Evolutionary conservation across 2,888 invertebrate genomes (phyloP), one percentile per base, ranked within the genome.

Genomic region (Lumbricus terrestris): DNA sequence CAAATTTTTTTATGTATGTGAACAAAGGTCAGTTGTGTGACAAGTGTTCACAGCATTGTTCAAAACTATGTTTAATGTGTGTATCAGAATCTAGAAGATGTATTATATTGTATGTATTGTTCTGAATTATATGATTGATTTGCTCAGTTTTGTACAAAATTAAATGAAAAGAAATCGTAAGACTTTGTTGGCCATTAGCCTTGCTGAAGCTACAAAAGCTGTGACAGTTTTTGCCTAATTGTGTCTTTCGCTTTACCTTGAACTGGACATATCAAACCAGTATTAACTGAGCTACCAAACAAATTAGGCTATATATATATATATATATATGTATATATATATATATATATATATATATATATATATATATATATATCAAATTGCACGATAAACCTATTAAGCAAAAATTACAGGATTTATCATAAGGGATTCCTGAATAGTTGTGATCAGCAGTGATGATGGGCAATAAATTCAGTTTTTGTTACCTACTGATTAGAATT

Each of bases 211-310:
- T 69, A n/a, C 69, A 69, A 69, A 69, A 69, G n/a, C 69, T 69
- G 69, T n/a, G n/a, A 69, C n/a, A 69, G 69, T 69, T n/a, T n/a
- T n/a, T n/a, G n/a, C n/a, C n/a, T 69, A 69, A 69, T 69, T 69
- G 0, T 69, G n/a, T n/a, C n/a, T 69, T n/a, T 29, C 29, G n/a
- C 8, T n/a, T 8, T n/a, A 69, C n/a, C 69, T 69, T 23, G 54
- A 23, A 29, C 23, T 54, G 54, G 54, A 54, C 54, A 54, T 29
- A 29, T 29, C 5, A 54, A 54, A 23, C 23, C 29, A 29, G 23
- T 54, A 54, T 54, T 54, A 54, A 42, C 42, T 38, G 38, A 38
- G 38, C 38, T 38, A 13, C 38, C 38, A 5, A 38, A 47, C 47
- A 47, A 47, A 13, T n/a, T n/a, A n/a, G n/a, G n/a, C n/a, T n/a